Evolutionary conservation across 1,140 invertebrate species (phyloP), one percentile per base, ranked within the genome.

Genomic region (Sminthurides bifidus): DNA sequence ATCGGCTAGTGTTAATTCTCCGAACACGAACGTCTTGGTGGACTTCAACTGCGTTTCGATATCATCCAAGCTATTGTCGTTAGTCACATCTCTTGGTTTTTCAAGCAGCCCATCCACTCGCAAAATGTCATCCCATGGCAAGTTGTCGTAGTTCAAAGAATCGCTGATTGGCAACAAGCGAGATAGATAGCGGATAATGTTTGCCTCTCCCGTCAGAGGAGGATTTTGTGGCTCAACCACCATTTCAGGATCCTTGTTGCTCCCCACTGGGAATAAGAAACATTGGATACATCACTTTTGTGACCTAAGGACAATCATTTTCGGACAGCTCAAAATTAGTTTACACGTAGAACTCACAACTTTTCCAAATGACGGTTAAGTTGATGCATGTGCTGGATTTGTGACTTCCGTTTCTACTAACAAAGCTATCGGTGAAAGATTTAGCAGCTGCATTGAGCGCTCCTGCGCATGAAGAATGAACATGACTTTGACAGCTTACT

Each of bases 91-190:
- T 3, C 2, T 4, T 3, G 41, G 40, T 30, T 45, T 19, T 3
- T 26, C 24, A 44, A 58, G 17, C 3, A 48, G 17, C 15, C 30
- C 43, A 14, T 58, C 56, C 23, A 58, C 51, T 17, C 41, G 14
- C 3, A 52, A 3, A 14, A 58, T 17, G 15, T 27, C 29, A 17
- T 58, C 31, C 43, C 51, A 49, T 21, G 43, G 30, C 2, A 58
- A 27, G n/a, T 50, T 14, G 19, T 59, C 52, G 30, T 59, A 59
- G 23, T 59, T 54, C 8, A 54, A 43, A 31, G 44, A 17, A 27
- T 24, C n/a, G 1, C 15, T 44, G 14, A 27, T 3, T 26, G 57
- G 57, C 17, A 59, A 10, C 12, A 54, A 38, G 29, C 57, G 44
- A 26, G 57, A 59, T 3, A 59, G 38, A 29, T 54, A 59, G 2